phyloP scores from a whole-genome alignment of 64 coral and sea anemone species.

The Montipora efflorescens region DNA sequence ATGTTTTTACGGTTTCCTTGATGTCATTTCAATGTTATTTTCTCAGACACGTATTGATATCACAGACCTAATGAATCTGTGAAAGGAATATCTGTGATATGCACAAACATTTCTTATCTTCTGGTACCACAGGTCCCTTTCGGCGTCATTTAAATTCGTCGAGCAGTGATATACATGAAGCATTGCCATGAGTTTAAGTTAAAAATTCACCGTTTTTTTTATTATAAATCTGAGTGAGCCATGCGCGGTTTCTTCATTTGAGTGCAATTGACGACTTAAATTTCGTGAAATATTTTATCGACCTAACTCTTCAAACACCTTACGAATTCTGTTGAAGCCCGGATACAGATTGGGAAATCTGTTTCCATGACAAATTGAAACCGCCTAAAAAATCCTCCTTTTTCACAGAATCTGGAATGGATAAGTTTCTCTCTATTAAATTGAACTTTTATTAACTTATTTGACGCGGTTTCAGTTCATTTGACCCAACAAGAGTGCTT shows the following conservation, averaged over 20 bases:
- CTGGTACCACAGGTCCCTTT: not conserved
- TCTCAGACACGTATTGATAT: slow-evolving; percentile 15
- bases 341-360: not conserved
- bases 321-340: too few species aligned
- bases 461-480: not conserved
- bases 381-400: too few species aligned
- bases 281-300: not conserved
- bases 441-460: not conserved
- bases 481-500: not conserved
- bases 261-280: not conserved
- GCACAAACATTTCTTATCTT: not conserved
- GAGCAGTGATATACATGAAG: too few species aligned
- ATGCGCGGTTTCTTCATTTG: not conserved
- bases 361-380: too few species aligned
- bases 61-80: slow-evolving; percentile 32
- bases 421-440: not conserved
- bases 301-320: not conserved
- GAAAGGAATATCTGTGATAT: slow-evolving; percentile 45
- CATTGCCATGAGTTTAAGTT: not conserved
- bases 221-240: too few species aligned
- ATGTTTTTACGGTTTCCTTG: slow-evolving; percentile 22
- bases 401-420: not conserved
- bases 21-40: slow-evolving; percentile 1
- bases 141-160: not conserved
- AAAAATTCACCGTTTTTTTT: not conserved